Conservation (phyloP, 2,113 vertebrate genomes). For the Oenanthe melanoleuca region DNA sequence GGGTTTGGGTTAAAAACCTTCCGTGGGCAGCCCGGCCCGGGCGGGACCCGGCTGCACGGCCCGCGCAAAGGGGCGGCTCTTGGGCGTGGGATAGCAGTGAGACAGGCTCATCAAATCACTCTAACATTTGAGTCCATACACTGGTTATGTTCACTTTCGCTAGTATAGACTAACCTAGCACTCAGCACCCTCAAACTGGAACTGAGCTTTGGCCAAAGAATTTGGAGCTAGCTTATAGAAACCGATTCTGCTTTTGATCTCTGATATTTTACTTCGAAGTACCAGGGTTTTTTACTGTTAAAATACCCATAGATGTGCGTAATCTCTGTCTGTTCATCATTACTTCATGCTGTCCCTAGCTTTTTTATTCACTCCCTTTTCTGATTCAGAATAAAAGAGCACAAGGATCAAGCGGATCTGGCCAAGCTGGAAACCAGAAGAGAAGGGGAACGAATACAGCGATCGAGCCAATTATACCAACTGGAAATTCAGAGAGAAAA, state of each 20-base stretch:
- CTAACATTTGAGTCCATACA: not conserved
- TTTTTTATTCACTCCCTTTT: not conserved
- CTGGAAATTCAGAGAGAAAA: slow-evolving; percentile 74
- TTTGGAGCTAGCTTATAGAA: not conserved
- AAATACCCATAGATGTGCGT: not conserved
- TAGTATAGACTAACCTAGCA: not conserved
- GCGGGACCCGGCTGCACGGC: not conserved
- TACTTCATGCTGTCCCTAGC: not conserved
- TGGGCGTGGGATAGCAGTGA: not conserved
- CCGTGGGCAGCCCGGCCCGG: not conserved
- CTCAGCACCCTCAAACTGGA: not conserved
- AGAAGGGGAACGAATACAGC: slow-evolving; percentile 78
- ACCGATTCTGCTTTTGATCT: not conserved
- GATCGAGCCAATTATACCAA: slow-evolving; percentile 65
- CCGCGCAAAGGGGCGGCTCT: not conserved
- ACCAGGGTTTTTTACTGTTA: not conserved
- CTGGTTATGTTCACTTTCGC: not conserved
- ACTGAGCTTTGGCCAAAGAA: not conserved
- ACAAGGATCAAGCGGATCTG: slow-evolving; percentile 63
- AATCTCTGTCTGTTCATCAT: not conserved
- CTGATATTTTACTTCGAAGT: not conserved
- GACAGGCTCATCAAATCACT: not conserved
- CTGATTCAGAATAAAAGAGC: slow-evolving; percentile 80
- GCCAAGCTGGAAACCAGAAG: slow-evolving; percentile 70
- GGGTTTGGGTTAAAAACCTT: not conserved